Base-by-base conservation (phyloP, 2,888 invertebrate genomes). In the Nomada goodeniana region DNA sequence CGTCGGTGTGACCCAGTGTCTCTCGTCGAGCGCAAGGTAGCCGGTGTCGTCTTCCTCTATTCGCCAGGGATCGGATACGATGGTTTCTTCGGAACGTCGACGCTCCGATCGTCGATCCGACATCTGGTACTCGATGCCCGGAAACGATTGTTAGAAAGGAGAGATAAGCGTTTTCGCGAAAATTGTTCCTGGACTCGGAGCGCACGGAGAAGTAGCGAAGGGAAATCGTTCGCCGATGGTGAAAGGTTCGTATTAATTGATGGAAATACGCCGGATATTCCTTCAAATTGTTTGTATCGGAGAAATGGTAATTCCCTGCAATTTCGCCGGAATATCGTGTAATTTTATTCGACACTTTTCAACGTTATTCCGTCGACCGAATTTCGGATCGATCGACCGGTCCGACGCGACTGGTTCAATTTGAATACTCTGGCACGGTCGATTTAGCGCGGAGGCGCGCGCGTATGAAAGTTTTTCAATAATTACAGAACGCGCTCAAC, bases 1-100 rank as follows among this genome's bases (percentile, higher is more conserved):
- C 73, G 77, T 44, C 76, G 79, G 65, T 71, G 72, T 63, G 67
- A 52, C 64, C 53, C 47, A 26, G 57, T 73, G 23, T 82, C 82
- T 69, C 50, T 60, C 65, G 72, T 63, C 73, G 57, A 57, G 76
- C 53, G 55, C 36, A 26, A 75, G 65, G n/a, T 42, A 29, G 53
- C 29, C 53, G 57, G 61, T 73, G 36, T 55, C 63, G 70, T 61
- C 50, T 13, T n/a, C 18, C 13, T 61, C n/a, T 47, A 47, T 80
- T 61, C 9, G 15, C 7, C 52, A 29, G 42, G 29, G 57, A 70
- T 20, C 73, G 64, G 53, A 59, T 53, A 60, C 65, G 75, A 59
- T 42, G 29, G 23, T 68, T 36, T 59, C 53, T 15, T 69, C n/a
- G 36, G 29, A 15, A 36, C 59, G 42, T 72, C 72, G 57, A 70